Base-by-base conservation (phyloP, 2,888 invertebrate species). In the Polia nebulosa region DNA sequence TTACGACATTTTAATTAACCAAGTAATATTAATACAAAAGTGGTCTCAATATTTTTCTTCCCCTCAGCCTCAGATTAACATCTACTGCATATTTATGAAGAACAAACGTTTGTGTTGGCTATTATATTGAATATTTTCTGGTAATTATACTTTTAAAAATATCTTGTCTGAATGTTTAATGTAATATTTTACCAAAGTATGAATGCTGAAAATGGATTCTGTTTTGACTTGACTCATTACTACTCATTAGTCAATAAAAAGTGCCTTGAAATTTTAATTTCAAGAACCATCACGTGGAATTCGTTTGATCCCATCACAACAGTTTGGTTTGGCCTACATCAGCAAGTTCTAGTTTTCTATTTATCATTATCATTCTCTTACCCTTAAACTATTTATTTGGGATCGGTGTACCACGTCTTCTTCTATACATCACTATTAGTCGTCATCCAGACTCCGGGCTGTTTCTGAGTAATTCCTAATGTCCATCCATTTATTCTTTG, bases 71-170 rank as follows among this genome's bases (percentile, higher is more conserved):
- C 58, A 68, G 76, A 90, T 91, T 90, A 88, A 76, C 90, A 89
- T 90, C 81, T 81, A 61, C 69, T 91, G 86, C 86, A 92, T 91
- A 92, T 92, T 91, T 86, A 90, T 89, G 82, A 87, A 80, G 44
- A 78, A 72, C 82, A 78, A 78, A 81, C 78, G 76, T 72, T 78
- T 57, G 65, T 65, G 70, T 58, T 61, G 53, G 68, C 59, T 72
- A 73, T 78, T 76, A 82, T 72, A 78, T 78, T 63, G 62, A 80
- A 78, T 75, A 73, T 68, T 76, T 77, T 80, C 64, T 58, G 66
- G 63, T 78, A 73, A 83, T 83, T 81, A 83, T 78, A 81, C 82
- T 83, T 82, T 79, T 59, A 79, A 83, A 81, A 81, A 63, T 41
- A 41, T 55, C 67, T 74, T 73, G 70, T 66, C 64, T 62, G 67